Evolutionary conservation across 2,888 invertebrate genomes (phyloP), one percentile per base, ranked within the genome.

Genomic region (Meliscaeva auricollis): DNA sequence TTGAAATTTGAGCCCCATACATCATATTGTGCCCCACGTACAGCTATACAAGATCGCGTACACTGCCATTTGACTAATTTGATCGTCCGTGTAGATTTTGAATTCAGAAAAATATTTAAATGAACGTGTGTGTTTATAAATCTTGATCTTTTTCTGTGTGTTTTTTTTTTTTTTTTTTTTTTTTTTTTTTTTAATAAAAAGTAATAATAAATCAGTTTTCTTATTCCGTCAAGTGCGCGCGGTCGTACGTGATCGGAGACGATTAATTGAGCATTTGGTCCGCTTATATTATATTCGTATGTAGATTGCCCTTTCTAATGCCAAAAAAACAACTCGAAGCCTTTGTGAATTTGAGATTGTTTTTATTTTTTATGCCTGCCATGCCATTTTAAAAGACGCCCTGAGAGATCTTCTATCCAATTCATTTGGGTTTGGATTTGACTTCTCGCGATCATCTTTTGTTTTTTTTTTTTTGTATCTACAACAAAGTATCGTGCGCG

Each of bases 121-220:
- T 38, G 41, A 54, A 32, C 35, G 22, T 35, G 35, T 50, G 50
- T 26, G 35, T 66, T 44, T 70, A 17, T 60, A 62, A 26, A 52
- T 76, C 64, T 70, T 52, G 74, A 79, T 79, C 50, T 72, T 66
- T 82, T 35, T 13, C 4, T 26, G 2, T 26, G 2, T 26, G 2
- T 3, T 26, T 26, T 26, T 26, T 26, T 26, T 3, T n/a, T n/a
- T 79, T 50, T 72, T 66, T 82, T 35, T 13, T 26, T 26, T 26
- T 26, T 26, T 26, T 26, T 3, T 26, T 26, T 26, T 26, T 26
- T 26, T 3, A 38, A 3, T 38, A 1, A 35, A 35, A 8, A 8
- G 1, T 9, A 56, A 79, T 66, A 78, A 83, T 83, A 79, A 84
- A 84, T 84, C 79, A 79, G 79, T 60, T 84, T 66, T 70, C 38